Evolutionary conservation across 2,113 vertebrate species (phyloP), one percentile per base, ranked within the genome.

Genomic region (Ciconia boyciana): DNA sequence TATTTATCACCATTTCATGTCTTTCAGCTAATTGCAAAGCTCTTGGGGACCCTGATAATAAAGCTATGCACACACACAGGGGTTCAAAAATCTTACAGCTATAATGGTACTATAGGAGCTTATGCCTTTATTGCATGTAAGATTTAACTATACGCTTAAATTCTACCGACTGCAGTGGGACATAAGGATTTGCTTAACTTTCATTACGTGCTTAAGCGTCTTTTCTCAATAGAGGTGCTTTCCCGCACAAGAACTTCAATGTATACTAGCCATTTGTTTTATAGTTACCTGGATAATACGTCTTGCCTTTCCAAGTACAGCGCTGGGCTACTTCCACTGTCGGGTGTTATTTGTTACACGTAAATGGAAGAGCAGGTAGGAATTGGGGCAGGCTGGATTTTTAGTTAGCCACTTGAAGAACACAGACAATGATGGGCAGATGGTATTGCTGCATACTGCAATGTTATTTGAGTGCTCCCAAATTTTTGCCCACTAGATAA

Each of bases 111-210:
- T 57, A 64, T 29, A 22, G 66, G 51, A 87, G 51, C n/a, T 65
- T 21, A 70, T 7, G 68, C 13, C 64, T 64, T 39, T 71, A 46
- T 11, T 55, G 83, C 46, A 70, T 3, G 1, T 18, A 86, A 58
- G 66, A 16, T 64, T 66, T 82, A 78, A 83, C 36, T 70, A 60
- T 2, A 58, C 2, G 43, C 31, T 92, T 90, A 89, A 90, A 93
- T 88, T 90, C 75, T 69, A 16, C 44, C 2, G 5, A 76, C 65
- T 95, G 79, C 31, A 52, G 55, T 22, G 48, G 43, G 43, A 79
- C 48, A 21, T 58, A 61, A 81, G 15, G 44, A 92, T 82, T 81
- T 76, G 57, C 80, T 89, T 92, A 78, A 81, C 57, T 90, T 93
- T 79, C 83, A 61, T 41, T 64, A 69, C 7, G n/a, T 19, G 44